phyloP scores from a whole-genome alignment of 2,113 vertebrate species.

The Psilopsiagon aurifrons region DNA sequence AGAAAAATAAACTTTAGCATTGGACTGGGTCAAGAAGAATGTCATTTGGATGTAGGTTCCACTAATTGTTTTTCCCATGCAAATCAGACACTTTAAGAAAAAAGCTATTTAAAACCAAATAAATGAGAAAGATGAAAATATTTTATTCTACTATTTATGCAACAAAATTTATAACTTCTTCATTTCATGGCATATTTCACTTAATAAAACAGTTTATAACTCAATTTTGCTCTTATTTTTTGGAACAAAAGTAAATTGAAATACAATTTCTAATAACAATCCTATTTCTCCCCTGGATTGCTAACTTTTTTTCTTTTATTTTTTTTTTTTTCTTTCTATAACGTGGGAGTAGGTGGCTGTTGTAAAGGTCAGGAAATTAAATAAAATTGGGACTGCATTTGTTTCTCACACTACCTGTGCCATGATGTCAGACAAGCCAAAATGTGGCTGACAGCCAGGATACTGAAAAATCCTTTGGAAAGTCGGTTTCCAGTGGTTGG shows the following conservation, averaged over 20 bases:
- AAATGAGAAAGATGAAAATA: background rate
- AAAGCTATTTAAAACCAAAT: background rate
- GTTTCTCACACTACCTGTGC: background rate
- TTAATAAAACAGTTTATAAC: background rate
- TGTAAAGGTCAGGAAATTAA: background rate
- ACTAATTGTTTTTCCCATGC: background rate
- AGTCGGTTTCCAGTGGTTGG: background rate
- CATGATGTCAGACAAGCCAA: background rate
- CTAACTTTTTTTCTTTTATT: background rate
- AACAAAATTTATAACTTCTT: background rate
- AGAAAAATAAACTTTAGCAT: background rate
- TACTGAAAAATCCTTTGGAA: background rate
- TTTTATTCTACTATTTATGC: background rate
- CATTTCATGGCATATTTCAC: background rate
- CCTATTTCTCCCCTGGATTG: background rate
- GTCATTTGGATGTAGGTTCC: fast-evolving
- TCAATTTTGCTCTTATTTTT: background rate
- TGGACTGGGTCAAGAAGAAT: background rate
- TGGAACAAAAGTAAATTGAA: background rate
- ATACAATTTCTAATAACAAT: background rate
- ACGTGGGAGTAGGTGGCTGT: fast-evolving
- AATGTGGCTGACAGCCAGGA: background rate
- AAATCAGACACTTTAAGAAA: background rate
- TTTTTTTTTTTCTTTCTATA: background rate
- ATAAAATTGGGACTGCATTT: background rate